Evolutionary conservation across 2,113 vertebrate genomes (phyloP).

Genomic region (Callochromis pleurospilus): DNA sequence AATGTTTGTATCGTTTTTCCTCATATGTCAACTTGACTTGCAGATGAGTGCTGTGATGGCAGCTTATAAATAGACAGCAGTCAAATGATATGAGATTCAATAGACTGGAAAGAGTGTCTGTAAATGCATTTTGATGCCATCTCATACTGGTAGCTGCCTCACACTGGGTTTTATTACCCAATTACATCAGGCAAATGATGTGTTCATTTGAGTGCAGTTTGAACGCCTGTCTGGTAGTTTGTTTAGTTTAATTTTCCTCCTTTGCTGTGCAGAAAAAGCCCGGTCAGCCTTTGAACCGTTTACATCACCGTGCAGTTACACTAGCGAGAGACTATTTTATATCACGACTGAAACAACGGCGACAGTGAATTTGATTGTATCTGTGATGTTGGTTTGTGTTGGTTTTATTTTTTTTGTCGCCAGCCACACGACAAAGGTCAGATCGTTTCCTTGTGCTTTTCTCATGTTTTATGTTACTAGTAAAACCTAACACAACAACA

Average conservation of each 20-base stretch:
- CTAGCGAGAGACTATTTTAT: not conserved
- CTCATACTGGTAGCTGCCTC: not conserved
- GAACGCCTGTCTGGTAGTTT: not conserved
- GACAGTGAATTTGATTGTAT: not conserved
- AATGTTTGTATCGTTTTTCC: not conserved
- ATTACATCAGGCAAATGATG: slow-evolving; percentile 20
- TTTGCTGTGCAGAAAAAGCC: not conserved
- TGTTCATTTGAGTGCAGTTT: not conserved
- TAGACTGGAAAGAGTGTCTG: not conserved
- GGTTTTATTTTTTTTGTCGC: not conserved
- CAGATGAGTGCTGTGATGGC: not conserved
- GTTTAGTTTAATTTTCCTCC: not conserved
- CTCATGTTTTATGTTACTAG: not conserved
- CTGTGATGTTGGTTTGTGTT: not conserved
- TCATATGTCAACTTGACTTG: not conserved
- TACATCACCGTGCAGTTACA: not conserved
- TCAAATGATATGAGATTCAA: slow-evolving; percentile 3
- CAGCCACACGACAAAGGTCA: not conserved
- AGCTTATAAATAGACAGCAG: not conserved
- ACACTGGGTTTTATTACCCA: slow-evolving; percentile 27
- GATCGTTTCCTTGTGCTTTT: slow-evolving; percentile 6
- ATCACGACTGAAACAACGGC: not conserved
- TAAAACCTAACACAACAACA: not conserved
- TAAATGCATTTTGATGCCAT: slow-evolving; percentile 18
- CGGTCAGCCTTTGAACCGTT: not conserved